Conservation (phyloP, 92 coral and sea anemone species). For the Zoanthus gigantus region DNA sequence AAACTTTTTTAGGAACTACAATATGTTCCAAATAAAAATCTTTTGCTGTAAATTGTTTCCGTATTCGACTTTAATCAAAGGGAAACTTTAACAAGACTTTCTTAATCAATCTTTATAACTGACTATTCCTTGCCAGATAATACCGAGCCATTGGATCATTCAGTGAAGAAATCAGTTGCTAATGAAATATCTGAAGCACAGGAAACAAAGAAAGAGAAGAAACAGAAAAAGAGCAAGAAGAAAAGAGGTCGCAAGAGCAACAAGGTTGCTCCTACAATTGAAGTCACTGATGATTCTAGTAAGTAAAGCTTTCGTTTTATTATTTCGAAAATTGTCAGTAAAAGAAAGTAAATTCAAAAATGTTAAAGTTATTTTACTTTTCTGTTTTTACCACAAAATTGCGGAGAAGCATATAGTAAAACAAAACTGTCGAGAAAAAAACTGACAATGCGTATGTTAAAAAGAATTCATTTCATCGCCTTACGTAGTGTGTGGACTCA, state of each 20-base stretch:
- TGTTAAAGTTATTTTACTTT: too few species aligned
- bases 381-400: not conserved
- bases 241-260: slow-evolving; percentile 12
- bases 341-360: not conserved
- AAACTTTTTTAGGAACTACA: too few species aligned
- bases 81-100: too few species aligned
- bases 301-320: not conserved
- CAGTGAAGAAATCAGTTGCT: not conserved
- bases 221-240: slow-evolving; percentile 16
- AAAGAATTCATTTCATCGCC: not conserved
- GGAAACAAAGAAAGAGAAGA: not conserved
- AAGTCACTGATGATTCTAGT: slow-evolving; percentile 3
- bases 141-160: not conserved
- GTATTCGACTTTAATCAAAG: too few species aligned
- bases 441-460: not conserved
- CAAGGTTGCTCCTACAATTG: not conserved
- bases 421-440: too few species aligned
- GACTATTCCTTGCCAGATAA: not conserved
- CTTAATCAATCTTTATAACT: not conserved
- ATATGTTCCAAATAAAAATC: too few species aligned
- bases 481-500: not conserved
- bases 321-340: not conserved
- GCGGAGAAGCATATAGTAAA: not conserved
- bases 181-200: not conserved
- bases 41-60: too few species aligned